Conservation (phyloP, 2,888 invertebrate species). For the Dasypolia templi region DNA sequence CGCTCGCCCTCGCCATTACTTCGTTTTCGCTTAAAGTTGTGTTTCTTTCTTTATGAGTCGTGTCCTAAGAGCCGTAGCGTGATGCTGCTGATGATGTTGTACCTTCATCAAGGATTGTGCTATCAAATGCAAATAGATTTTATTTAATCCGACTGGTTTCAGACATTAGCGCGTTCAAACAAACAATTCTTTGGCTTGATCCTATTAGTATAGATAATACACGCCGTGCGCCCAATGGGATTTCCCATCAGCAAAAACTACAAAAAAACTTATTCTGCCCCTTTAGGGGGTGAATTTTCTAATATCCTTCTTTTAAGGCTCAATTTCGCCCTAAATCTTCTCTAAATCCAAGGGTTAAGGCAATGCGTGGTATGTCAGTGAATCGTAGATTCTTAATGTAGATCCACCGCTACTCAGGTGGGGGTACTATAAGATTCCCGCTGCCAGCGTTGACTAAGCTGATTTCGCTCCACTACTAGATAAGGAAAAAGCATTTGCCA, state of each 20-base stretch:
- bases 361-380: too few species aligned
- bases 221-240: too few species aligned
- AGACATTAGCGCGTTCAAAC: too few species aligned
- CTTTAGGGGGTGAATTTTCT: too few species aligned
- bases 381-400: neutral
- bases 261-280: neutral
- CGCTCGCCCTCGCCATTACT: neutral
- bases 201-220: too few species aligned
- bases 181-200: too few species aligned
- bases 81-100: neutral
- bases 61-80: neutral
- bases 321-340: neutral
- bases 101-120: too few species aligned
- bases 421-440: neutral
- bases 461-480: neutral
- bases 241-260: neutral
- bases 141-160: too few species aligned
- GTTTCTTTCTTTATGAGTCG: neutral
- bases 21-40: neutral
- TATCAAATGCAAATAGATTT: too few species aligned
- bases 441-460: neutral
- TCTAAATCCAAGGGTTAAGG: neutral
- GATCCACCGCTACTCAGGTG: too few species aligned
- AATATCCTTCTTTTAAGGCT: neutral
- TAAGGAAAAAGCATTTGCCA: neutral